Evolutionary conservation across 2,113 vertebrate species (phyloP), one percentile per base, ranked within the genome.

Genomic region (Clinocottus analis): DNA sequence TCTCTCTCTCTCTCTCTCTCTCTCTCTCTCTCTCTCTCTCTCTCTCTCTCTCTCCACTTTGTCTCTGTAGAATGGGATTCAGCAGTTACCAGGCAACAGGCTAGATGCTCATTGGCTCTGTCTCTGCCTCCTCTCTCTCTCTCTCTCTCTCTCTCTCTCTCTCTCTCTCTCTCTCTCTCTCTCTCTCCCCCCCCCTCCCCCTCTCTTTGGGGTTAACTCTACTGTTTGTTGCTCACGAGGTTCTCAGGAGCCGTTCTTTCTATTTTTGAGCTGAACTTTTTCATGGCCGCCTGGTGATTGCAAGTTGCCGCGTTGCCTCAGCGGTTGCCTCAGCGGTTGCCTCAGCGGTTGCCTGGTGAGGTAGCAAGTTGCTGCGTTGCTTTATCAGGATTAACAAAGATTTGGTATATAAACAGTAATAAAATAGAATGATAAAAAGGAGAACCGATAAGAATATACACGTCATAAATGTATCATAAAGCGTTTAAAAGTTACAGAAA

Each of bases 51-150:
- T 80, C 79, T 81, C 76, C 69, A 85, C 87, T 84, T 82, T 77
- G 75, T 83, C 77, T 81, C 74, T 64, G 84, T 89, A 84, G 82
- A 90, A 70, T 82, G 78, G 64, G 79, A 89, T 89, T 77, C 85
- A 25, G 88, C 88, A 87, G 94, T 94, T 94, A 92, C 93, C 92
- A 94, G 93, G 94, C 94, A 94, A 94, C 94, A 91, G 92, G 87
- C 91, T 84, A 41, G 80, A 55, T 81, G 79, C 91, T 87, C 87
- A 85, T 91, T 92, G 87, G 85, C 85, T 83, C 83, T 9, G 59
- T 83, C 90, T 80, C 80, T 72, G 53, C 70, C 79, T 89, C 77
- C 72, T 2, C 11, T 21, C 23, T 11, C 68, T 1, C 41, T 43
- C 43, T 45, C 85, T 83, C 83, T 8, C 53, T 83, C 90, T 78